Base-by-base conservation (phyloP, 2,888 invertebrate genomes). In the Baronia brevicornis region DNA sequence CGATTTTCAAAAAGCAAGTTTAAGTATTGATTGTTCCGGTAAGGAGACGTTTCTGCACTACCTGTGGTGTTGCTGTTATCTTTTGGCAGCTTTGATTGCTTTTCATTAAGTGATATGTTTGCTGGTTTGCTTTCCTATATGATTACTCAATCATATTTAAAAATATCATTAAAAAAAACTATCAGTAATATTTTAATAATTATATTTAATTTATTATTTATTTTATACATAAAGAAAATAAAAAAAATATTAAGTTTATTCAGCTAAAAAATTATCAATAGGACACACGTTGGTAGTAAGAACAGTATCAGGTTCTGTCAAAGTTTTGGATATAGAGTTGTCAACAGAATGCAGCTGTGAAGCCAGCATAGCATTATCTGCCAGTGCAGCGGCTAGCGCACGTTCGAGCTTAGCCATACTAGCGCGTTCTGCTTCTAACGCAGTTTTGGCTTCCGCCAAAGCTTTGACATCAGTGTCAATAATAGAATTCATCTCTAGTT, bases 221-320 rank as follows among this genome's bases (percentile, higher is more conserved):
- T 20, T n/a, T n/a, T 3, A 20, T 20, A n/a, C 3, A 20, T n/a
- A 20, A 20, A 5, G 7, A 20, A 5, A 3, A 6, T 32, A 4
- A 8, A 33, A 5, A 6, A n/a, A 22, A 29, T 25, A 26, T 25
- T 36, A 23, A 26, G 25, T 32, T 58, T 62, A 77, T 28, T 82
- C 78, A 28, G 79, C 78, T 36, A 84, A 59, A 39, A 82, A 82
- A 4, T 64, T 67, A 43, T 80, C 77, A 28, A 84, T 71, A 0
- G 74, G 67, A 30, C 62, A 66, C 33, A 70, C 64, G 26, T 66
- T 66, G 3, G 55, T 55, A 2, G 44, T 19, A 13, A 38, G 38
- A 15, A 48, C 34, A 8, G 51, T 40, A 2, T 50, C 44, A 17
- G 51, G 46, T 3, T 47, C 38, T 2, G 54, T 52, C 1, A 53